These are phyloP conservation scores for Intellagama lesueurii DNA, from an alignment of 2,797 vertebrate species.

Conservation along the genomic window DNA sequence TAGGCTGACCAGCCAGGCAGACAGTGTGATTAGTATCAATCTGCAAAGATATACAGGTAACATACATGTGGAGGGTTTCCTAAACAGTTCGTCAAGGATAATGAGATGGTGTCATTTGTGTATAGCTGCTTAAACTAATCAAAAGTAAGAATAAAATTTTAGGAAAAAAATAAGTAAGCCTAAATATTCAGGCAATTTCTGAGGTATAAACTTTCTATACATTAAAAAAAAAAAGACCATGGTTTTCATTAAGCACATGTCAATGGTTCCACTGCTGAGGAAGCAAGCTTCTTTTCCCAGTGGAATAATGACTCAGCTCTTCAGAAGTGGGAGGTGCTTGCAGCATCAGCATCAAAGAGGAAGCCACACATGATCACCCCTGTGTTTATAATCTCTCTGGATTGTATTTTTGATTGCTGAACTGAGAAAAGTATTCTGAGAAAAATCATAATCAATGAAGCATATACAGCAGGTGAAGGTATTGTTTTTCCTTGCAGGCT, in stretches of 20 bases:
- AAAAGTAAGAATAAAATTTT: no score
- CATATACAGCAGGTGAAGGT: background rate
- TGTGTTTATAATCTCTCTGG: background rate
- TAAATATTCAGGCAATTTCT: no score
- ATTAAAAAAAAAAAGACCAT: no score
- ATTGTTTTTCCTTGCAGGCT: background rate
- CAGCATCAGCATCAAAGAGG: background rate
- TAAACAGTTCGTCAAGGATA: background rate
- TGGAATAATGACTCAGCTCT: background rate
- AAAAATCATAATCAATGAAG: background rate
- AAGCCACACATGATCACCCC: background rate
- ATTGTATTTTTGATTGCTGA: background rate
- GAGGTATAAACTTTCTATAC: no score
- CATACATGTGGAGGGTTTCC: background rate
- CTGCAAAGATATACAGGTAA: no score
- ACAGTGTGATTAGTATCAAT: no score
- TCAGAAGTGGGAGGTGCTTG: background rate
- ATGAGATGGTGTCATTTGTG: background rate
- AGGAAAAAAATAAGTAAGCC: no score
- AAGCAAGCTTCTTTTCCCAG: background rate
- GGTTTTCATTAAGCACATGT: background rate
- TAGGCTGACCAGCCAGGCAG: no score
- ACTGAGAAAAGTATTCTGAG: background rate
- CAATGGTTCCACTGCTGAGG: background rate
- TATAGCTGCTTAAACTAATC: no score